Conservation (phyloP, 2,113 vertebrate species). For the Mixornis gularis region DNA sequence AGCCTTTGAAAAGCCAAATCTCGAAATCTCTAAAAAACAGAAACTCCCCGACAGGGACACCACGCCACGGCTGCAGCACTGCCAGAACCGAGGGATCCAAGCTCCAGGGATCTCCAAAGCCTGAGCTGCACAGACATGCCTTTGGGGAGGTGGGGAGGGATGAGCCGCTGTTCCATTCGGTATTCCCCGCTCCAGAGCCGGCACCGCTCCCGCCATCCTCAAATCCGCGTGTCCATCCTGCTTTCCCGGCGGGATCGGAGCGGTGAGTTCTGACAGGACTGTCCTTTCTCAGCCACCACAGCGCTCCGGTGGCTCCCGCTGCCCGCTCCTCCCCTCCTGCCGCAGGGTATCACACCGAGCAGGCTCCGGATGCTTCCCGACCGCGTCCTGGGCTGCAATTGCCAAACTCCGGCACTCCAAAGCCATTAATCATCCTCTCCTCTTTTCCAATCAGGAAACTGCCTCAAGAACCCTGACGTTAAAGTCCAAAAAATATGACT, state of each 20-base stretch:
- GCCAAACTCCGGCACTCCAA: constrained; percentile 1
- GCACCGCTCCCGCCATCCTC: background rate
- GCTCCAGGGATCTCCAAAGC: background rate
- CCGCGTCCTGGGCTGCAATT: background rate
- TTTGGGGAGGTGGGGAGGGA: background rate
- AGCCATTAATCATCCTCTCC: constrained; percentile 15
- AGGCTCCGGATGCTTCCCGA: background rate
- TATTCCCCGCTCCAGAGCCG: background rate
- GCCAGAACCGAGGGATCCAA: background rate
- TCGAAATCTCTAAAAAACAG: constrained; percentile 15
- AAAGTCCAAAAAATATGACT: background rate
- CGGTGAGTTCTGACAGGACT: fast-evolving
- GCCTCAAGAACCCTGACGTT: background rate
- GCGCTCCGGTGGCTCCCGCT: fast-evolving
- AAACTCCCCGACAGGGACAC: constrained; percentile 26
- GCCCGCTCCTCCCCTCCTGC: background rate
- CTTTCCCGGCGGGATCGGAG: background rate
- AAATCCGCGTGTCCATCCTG: fast-evolving
- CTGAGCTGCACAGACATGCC: constrained; percentile 11
- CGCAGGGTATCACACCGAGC: fast-evolving
- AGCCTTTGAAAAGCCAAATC: constrained; percentile 48
- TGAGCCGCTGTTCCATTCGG: background rate
- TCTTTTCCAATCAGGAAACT: constrained; percentile 52
- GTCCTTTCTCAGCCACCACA: background rate
- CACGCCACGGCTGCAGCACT: background rate